Evolutionary conservation across 2,797 vertebrate genomes (phyloP).

Genomic region (Falco peregrinus): DNA sequence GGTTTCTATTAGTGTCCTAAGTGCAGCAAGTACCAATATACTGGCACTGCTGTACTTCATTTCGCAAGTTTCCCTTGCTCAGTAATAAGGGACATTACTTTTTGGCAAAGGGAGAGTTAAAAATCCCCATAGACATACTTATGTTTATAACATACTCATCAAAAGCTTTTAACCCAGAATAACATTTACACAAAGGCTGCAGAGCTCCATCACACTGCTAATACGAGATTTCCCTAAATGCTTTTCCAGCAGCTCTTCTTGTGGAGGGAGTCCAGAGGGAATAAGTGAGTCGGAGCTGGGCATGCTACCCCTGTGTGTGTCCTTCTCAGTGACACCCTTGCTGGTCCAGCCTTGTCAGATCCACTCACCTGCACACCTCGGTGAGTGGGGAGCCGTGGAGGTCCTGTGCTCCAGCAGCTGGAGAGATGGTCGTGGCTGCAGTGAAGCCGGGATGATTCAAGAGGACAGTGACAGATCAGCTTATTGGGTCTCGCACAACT

Average conservation of each 20-base stretch:
- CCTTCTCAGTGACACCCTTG: not conserved
- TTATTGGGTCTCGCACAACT: fast-evolving
- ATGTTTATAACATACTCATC: slow-evolving; percentile 32
- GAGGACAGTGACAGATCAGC: not conserved
- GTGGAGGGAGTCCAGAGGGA: not conserved
- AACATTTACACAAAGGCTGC: slow-evolving; percentile 35
- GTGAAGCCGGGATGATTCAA: not conserved
- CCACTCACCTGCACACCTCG: fast-evolving
- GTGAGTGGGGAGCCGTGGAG: not conserved
- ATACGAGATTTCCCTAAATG: slow-evolving; percentile 52
- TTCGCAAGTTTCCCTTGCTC: not conserved
- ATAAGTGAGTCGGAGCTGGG: not conserved
- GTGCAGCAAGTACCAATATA: not conserved
- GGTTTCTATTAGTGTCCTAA: not conserved
- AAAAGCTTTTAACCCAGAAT: slow-evolving; percentile 63
- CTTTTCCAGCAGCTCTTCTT: slow-evolving; percentile 8
- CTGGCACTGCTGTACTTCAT: fast-evolving
- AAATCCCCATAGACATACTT: not conserved
- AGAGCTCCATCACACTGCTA: slow-evolving; percentile 35
- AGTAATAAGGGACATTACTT: not conserved
- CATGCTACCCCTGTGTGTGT: fast-evolving
- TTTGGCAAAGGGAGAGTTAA: slow-evolving; percentile 26
- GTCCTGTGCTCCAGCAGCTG: not conserved
- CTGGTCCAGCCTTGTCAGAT: fast-evolving
- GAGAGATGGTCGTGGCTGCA: not conserved